Conservation (phyloP, 2,888 invertebrate species). For the Rhorus exstirpatorius region DNA sequence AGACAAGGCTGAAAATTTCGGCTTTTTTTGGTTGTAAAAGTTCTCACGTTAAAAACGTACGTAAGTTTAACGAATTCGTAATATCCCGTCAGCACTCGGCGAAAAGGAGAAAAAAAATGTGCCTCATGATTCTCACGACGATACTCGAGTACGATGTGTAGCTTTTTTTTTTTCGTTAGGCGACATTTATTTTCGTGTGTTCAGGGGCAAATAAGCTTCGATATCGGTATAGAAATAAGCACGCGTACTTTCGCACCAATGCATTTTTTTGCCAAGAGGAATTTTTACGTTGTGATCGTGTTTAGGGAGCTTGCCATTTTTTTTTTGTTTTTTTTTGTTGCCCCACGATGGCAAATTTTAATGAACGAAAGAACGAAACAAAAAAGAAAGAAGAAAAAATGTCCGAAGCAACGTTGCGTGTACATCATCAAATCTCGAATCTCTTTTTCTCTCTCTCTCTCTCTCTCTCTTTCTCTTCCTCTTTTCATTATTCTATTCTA, state of each 20-base stretch:
- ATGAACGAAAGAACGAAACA: too few species aligned
- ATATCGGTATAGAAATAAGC: slow-evolving; percentile 23
- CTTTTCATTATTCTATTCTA: too few species aligned
- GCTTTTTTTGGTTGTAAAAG: slow-evolving; percentile 61
- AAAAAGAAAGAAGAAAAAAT: slow-evolving; percentile 29
- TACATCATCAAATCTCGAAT: slow-evolving; percentile 45
- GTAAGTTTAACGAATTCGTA: slow-evolving; percentile 49
- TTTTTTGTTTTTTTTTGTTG: too few species aligned
- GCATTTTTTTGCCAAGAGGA: slow-evolving; percentile 3
- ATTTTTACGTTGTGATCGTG: slow-evolving; percentile 10
- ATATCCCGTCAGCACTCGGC: slow-evolving; percentile 32
- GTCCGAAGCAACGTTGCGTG: background rate
- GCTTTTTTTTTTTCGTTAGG: slow-evolving; percentile 6
- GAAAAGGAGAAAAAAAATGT: background rate
- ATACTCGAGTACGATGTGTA: background rate
- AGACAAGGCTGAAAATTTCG: slow-evolving; percentile 52
- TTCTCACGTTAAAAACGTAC: slow-evolving; percentile 55
- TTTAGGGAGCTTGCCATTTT: slow-evolving; percentile 41
- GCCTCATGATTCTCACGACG: background rate
- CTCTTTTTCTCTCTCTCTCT: slow-evolving; percentile 39
- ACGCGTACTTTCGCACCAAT: slow-evolving; percentile 17
- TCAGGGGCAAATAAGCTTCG: slow-evolving; percentile 1
- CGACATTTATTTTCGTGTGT: background rate
- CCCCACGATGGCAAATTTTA: slow-evolving; percentile 38
- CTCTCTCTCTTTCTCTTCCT: slow-evolving; percentile 19